A percentile compares a stretch with the other conserved stretches of the same genome.
phyloP scores from a whole-genome alignment of 2,113 vertebrate species.

The Mystacornis crossleyi region DNA sequence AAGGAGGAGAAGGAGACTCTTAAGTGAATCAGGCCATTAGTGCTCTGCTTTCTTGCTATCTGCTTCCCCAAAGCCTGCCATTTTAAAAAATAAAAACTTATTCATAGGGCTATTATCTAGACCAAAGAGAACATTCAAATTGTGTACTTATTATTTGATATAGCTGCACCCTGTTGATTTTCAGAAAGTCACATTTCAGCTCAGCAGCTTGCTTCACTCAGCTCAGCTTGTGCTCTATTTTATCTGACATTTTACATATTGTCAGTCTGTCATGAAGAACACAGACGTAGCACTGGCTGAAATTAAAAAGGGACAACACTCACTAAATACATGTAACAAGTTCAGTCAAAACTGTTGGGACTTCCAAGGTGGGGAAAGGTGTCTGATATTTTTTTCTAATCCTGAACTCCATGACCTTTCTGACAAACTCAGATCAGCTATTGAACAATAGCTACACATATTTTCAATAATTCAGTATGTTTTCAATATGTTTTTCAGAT shows the following conservation, averaged over 20 bases:
- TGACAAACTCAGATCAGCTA: background rate
- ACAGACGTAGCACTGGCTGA: background rate
- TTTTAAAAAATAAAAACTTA: background rate
- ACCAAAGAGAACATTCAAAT: background rate
- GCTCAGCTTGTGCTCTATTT: background rate
- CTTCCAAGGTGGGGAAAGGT: background rate
- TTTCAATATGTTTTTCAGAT: background rate
- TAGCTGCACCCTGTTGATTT: background rate
- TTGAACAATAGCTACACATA: background rate
- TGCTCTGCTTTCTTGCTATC: background rate
- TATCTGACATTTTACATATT: background rate
- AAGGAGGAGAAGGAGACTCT: background rate
- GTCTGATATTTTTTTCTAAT: background rate
- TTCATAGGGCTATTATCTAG: background rate
- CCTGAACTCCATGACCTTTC: background rate
- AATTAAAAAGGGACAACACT: background rate
- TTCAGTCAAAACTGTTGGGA: background rate
- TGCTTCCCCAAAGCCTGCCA: background rate
- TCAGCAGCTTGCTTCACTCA: background rate
- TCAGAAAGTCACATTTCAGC: background rate
- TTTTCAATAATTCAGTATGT: background rate
- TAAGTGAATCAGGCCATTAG: background rate
- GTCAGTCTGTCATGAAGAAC: background rate
- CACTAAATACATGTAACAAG: background rate
- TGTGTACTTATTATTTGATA: background rate